Conservation (phyloP, 2,888 invertebrate genomes). For the Maniola hyperantus region DNA sequence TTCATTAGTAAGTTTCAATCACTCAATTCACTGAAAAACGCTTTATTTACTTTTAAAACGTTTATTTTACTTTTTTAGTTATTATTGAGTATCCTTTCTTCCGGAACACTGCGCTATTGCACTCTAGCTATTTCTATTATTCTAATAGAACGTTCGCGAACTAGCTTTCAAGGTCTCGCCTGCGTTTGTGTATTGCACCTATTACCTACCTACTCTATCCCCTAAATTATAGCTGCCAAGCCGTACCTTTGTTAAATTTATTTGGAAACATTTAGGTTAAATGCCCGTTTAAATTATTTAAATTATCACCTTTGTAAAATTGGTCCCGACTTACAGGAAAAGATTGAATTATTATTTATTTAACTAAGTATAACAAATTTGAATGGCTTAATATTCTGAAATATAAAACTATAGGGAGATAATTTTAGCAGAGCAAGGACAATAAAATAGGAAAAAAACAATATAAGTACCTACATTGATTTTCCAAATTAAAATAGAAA, state of each 20-base stretch:
- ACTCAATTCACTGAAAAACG: no score
- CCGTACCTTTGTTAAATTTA: conserved; percentile 21
- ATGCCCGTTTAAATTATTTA: not conserved
- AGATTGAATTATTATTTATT: no score
- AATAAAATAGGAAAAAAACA: no score
- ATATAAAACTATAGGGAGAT: no score
- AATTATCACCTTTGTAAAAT: not conserved
- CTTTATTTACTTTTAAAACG: conserved; percentile 66
- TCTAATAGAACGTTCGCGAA: conserved; percentile 52
- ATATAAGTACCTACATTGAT: no score
- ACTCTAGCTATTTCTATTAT: conserved; percentile 49
- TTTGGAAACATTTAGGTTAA: conserved; percentile 14
- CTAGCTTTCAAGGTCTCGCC: conserved; percentile 48
- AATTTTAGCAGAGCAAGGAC: no score
- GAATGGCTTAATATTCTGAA: no score
- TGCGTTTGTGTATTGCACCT: conserved; percentile 30
- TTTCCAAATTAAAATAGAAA: no score
- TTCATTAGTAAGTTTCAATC: no score
- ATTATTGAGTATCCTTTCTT: no score
- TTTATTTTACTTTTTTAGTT: no score
- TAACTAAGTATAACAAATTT: no score
- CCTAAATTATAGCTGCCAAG: conserved; percentile 11
- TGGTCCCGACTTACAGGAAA: not conserved
- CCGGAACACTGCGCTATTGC: conserved; percentile 67
- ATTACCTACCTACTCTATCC: conserved; percentile 11